phyloP scores from a whole-genome alignment of 2,888 invertebrate species.

The Junonia oenone region DNA sequence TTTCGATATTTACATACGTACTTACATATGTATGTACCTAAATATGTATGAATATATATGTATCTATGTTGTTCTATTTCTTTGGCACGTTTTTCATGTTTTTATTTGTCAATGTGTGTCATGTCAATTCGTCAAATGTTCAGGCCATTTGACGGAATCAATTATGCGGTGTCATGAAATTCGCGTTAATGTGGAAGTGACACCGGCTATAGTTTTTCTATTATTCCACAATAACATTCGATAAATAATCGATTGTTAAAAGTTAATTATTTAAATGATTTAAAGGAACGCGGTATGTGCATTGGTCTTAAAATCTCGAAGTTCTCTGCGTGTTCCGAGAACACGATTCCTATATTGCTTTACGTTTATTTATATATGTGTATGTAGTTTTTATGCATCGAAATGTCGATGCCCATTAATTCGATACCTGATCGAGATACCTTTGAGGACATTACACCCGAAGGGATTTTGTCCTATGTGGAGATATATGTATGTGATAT shows the following conservation, averaged over 20 bases:
- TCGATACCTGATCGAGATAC: slow-evolving; percentile 29
- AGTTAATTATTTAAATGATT: neutral
- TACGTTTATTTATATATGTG: slow-evolving; percentile 10
- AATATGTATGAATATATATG: no score
- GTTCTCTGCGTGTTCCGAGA: slow-evolving; percentile 25
- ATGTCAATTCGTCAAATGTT: no score
- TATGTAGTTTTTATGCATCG: slow-evolving; percentile 23
- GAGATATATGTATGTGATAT: neutral
- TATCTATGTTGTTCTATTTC: no score
- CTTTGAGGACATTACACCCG: slow-evolving; percentile 28
- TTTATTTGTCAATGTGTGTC: no score
- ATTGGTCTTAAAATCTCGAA: slow-evolving; percentile 4
- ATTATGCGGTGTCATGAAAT: no score
- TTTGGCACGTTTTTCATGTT: no score
- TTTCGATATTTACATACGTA: no score
- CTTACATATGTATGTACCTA: no score
- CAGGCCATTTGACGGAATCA: no score
- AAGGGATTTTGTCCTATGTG: slow-evolving; percentile 5
- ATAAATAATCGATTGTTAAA: neutral
- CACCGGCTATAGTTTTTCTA: no score
- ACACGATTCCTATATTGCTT: slow-evolving; percentile 21
- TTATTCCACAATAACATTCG: neutral
- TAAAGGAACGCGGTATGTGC: neutral
- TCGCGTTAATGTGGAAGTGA: no score
- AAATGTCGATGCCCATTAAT: slow-evolving; percentile 29